Base-by-base conservation (phyloP, 2,797 vertebrate species). In the Phoeniculus purpureus region DNA sequence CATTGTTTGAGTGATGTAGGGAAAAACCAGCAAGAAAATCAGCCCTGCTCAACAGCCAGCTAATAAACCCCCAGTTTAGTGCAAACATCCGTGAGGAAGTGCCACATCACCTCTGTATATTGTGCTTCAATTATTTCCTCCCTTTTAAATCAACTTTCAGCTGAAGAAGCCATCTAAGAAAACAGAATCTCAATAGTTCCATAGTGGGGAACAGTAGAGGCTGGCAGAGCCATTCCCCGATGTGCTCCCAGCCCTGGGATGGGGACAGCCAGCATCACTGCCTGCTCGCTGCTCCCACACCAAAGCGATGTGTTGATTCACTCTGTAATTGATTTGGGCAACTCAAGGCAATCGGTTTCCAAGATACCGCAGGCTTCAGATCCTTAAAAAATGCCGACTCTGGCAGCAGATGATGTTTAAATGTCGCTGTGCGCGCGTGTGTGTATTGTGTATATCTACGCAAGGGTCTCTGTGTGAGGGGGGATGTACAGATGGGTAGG, bases 281-380 rank as follows among this genome's bases (percentile, higher is more conserved):
- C 47, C 71, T 72, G 85, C 90, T 94, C 15, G 1, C 88, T 12
- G 72, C 94, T 94, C 94, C 94, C 93, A 94, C 68, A 37, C 92
- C 48, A 21, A 66, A 93, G 87, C 18, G 12, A 64, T 88, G 86
- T 94, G 94, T 95, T 95, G 96, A 96, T 95, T 96, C 95, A 91
- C 87, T 96, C 81, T 71, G 92, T 89, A 84, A 95, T 92, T 92
- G 94, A 95, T 95, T 97, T 95, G 95, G 96, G 93, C 93, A 94
- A 91, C 91, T 96, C n/a, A 62, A 96, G 94, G 87, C 94, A 96
- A 93, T 88, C 68, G 81, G 94, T 96, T 97, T 97, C 94, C 96
- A 97, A 97, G 95, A 84, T 95, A 87, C 95, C 93, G 91, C 93
- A 96, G 97, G 95, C 95, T 76, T 94, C 91, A 92, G 93, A 95